Percentiles rank a stretch among this genome's conserved stretches.
These are phyloP conservation scores for Ptychoptera contaminata DNA, from an alignment of 2,888 invertebrate genomes.

Conservation along the genomic window DNA sequence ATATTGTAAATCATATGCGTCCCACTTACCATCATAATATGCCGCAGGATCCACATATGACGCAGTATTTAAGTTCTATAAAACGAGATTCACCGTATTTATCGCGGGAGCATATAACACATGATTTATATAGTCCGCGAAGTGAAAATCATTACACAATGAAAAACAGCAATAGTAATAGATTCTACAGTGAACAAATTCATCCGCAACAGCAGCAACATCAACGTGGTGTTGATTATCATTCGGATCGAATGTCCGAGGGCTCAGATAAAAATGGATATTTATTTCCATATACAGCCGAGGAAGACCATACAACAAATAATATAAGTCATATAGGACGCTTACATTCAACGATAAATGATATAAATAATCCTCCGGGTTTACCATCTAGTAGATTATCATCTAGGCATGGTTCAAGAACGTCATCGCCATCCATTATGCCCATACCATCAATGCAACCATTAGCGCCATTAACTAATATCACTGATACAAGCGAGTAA, in stretches of 20 bases:
- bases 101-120: constrained; percentile 28
- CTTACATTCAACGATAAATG: constrained; percentile 25
- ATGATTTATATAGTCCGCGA: constrained; percentile 28
- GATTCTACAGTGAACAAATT: too few relatives aligned
- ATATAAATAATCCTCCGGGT: constrained; percentile 36
- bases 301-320: constrained; percentile 50
- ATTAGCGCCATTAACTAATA: constrained; percentile 43
- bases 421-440: constrained; percentile 31
- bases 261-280: constrained; percentile 65
- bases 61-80: too few relatives aligned
- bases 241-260: constrained; percentile 49
- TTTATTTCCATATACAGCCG: constrained; percentile 70
- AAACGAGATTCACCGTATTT: constrained; percentile 21
- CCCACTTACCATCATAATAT: constrained; percentile 25
- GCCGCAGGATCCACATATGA: too few relatives aligned
- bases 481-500: constrained; percentile 49
- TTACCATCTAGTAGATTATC: constrained; percentile 17
- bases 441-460: constrained; percentile 36
- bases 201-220: constrained; percentile 17
- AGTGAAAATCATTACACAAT: constrained; percentile 25
- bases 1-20: constrained; percentile 28
- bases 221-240: constrained; percentile 20
- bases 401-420: constrained; percentile 27
- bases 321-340: constrained; percentile 14
- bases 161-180: constrained; percentile 12